Conservation (phyloP, 2,113 vertebrate species). For the Solenodon paradoxus region DNA sequence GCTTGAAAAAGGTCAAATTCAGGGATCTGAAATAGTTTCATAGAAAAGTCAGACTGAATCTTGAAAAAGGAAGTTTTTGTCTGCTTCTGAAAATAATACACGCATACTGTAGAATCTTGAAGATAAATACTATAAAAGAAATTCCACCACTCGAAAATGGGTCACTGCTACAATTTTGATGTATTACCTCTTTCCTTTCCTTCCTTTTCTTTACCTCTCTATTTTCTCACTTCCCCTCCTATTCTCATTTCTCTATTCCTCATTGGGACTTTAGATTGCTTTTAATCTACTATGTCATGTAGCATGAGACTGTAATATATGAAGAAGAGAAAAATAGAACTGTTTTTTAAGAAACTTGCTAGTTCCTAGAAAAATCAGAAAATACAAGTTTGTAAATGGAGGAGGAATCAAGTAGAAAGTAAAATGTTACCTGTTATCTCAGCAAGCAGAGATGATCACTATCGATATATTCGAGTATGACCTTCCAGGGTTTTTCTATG, state of each 20-base stretch:
- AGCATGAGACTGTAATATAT: not conserved
- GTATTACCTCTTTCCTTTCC: not conserved
- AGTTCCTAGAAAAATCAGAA: not conserved
- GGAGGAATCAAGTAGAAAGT: not conserved
- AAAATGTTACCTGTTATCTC: slow-evolving; percentile 32
- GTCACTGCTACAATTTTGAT: not conserved
- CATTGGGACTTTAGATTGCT: not conserved
- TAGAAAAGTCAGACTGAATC: not conserved
- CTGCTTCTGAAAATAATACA: not conserved
- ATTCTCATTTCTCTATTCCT: not conserved
- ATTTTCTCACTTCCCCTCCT: not conserved
- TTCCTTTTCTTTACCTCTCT: not conserved
- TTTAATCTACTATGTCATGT: slow-evolving; percentile 5
- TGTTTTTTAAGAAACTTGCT: not conserved
- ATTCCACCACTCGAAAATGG: not conserved
- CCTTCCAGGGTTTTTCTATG: not conserved
- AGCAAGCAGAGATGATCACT: not conserved
- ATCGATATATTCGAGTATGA: accelerated
- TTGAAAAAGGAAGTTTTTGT: not conserved
- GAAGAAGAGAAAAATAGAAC: not conserved
- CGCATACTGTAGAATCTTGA: not conserved
- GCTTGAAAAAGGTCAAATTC: not conserved
- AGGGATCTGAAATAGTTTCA: not conserved
- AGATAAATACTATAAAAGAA: not conserved
- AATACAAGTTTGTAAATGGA: not conserved